Evolutionary conservation across 2,113 vertebrate genomes (phyloP), one percentile per base, ranked within the genome.

Genomic region (Mixornis gularis): DNA sequence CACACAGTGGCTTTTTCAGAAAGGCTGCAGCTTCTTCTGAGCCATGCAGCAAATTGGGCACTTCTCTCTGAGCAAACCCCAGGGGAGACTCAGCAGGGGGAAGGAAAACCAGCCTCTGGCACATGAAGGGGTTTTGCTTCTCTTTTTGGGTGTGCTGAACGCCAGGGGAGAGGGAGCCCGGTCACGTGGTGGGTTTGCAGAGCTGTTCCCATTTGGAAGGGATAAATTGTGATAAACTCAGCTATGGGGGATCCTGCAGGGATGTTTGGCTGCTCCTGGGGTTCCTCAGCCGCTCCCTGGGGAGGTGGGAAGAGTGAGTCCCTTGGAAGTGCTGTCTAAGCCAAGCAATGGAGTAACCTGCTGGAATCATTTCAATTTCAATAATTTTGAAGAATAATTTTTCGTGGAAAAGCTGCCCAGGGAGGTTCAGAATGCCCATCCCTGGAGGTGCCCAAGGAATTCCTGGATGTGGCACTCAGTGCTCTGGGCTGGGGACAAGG

Each of bases 201-300:
- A 46, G 43, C 40, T 58, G 30, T 17, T 62, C 40, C 6, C 17
- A 0, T 63, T 32, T 55, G 15, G 41, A 44, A 73, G 30, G 46
- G 40, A 10, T 5, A 11, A 32, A 41, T 4, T 43, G 34, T 5
- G 46, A 48, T 13, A 13, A 48, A 13, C 13, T 29, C 13, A 17
- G 0, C 7, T 9, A 0, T 21, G 56, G 55, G 62, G 63, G 63
- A 22, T 38, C 34, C 56, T 80, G 70, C 51, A 41, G 68, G 62
- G 52, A 1, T 1, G 1, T 4, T 24, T 24, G 34, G 10, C 15
- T 78, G 30, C 63, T 79, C 34, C 26, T 3, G 0, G 8, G 29
- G 16, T 2, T 82, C 30, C 51, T 76, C 16, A 65, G 32, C 38
- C 14, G 7, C 34, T 34, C 69, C 85, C 32, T 9, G 40, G 38